Conservation (phyloP, 2,888 invertebrate genomes). For the Tetanocera ferruginea region DNA sequence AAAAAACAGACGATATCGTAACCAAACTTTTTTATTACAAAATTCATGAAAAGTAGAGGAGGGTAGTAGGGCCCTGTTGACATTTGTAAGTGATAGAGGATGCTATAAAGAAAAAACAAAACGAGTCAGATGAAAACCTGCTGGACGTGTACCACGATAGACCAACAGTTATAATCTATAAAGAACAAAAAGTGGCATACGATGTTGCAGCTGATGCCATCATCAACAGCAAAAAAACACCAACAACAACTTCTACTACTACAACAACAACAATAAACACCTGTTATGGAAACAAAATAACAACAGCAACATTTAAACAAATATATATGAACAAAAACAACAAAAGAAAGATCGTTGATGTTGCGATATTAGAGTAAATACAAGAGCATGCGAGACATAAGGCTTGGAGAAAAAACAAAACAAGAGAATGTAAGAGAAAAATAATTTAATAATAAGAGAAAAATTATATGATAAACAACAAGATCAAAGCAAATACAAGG, state of each 20-base stretch:
- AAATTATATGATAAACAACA: background rate
- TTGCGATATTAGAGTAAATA: background rate
- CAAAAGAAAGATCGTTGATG: background rate
- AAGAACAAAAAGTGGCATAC: background rate
- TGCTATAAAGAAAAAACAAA: background rate
- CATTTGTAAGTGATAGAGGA: background rate
- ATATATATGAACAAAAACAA: slow-evolving; percentile 42
- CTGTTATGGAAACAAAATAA: slow-evolving; percentile 44
- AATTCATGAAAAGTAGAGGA: background rate
- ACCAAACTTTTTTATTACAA: background rate
- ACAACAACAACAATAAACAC: slow-evolving; percentile 12
- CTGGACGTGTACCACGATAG: background rate
- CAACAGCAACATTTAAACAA: slow-evolving; percentile 55
- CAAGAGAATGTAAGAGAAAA: background rate
- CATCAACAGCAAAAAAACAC: background rate
- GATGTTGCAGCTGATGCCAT: slow-evolving; percentile 12
- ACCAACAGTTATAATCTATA: background rate
- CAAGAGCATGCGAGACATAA: background rate
- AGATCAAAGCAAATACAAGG: too few species aligned
- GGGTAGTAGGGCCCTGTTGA: background rate
- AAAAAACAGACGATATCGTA: background rate
- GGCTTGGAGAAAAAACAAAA: background rate
- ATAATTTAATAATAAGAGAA: background rate
- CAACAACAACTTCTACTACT: background rate
- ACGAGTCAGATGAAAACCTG: background rate